Percentiles rank a stretch among this genome's conserved stretches.
Evolutionary conservation across 2,888 invertebrate species (phyloP).

Genomic region (Baccha elongata): DNA sequence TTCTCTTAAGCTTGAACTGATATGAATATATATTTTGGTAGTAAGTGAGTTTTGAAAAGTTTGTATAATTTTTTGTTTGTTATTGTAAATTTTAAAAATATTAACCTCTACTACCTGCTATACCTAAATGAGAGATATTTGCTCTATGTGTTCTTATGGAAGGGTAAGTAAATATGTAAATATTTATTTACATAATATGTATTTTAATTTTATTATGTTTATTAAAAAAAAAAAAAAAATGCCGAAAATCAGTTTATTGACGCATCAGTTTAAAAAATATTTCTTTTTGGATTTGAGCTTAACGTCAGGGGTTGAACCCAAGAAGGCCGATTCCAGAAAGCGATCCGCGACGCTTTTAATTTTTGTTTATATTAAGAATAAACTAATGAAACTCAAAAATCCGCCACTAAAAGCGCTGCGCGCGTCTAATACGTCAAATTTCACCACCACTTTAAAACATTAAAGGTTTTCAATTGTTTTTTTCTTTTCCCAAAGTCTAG

Average conservation of each 20-base stretch:
- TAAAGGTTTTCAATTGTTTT: neutral
- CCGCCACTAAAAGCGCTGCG: too few species aligned
- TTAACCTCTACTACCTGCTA: neutral
- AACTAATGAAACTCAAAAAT: too few species aligned
- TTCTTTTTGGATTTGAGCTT: too few species aligned
- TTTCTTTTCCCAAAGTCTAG: neutral
- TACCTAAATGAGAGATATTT: neutral
- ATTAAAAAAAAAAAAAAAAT: neutral
- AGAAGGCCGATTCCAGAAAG: too few species aligned
- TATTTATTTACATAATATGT: neutral
- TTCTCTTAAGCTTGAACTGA: neutral
- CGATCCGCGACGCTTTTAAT: too few species aligned
- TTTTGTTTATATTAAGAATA: too few species aligned
- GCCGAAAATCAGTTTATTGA: neutral
- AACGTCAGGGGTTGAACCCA: too few species aligned
- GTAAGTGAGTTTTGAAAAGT: conserved; percentile 5
- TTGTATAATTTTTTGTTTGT: neutral
- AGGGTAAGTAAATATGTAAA: neutral
- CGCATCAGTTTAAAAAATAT: too few species aligned
- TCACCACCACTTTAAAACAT: too few species aligned
- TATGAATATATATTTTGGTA: conserved; percentile 17
- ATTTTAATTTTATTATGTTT: neutral
- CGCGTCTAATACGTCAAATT: too few species aligned
- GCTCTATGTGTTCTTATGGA: neutral
- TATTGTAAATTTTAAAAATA: neutral